Conservation (phyloP, 1,140 invertebrate genomes). For the Diplogasteroides magnus region DNA sequence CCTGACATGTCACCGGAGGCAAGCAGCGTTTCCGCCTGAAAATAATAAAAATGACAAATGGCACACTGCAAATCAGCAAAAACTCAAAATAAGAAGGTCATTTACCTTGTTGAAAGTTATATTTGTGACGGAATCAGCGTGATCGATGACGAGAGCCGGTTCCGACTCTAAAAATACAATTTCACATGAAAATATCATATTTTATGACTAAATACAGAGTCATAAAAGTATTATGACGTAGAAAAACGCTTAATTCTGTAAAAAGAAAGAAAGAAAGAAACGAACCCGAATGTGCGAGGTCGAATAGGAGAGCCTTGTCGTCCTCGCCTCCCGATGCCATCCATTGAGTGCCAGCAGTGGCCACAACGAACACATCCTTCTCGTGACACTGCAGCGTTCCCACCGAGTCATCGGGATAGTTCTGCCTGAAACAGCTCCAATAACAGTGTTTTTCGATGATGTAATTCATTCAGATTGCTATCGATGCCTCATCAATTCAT, state of each 20-base stretch:
- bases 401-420: constrained; percentile 11
- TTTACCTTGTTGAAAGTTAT: constrained; percentile 27
- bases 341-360: constrained; percentile 10
- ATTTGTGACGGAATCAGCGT: constrained; percentile 30
- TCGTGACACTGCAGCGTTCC: constrained; percentile 8
- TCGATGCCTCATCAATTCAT: too few relatives aligned
- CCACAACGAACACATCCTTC: constrained; percentile 21
- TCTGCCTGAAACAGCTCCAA: not conserved
- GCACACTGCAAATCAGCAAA: not conserved
- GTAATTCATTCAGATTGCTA: too few relatives aligned
- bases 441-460: not conserved
- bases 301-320: constrained; percentile 34
- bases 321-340: constrained; percentile 35
- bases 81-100: not conserved
- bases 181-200: too few relatives aligned
- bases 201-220: too few relatives aligned
- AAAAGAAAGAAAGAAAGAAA: not conserved
- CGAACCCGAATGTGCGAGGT: constrained; percentile 16
- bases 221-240: too few relatives aligned
- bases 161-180: constrained; percentile 23
- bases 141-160: constrained; percentile 26
- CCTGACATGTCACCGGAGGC: constrained; percentile 38
- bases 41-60: not conserved
- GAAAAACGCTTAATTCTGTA: not conserved
- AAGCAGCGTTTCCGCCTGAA: constrained; percentile 19